Percentiles rank a stretch among this genome's conserved stretches.
Evolutionary conservation across 2,113 vertebrate species (phyloP).

Genomic region (Aptenodytes patagonicus): DNA sequence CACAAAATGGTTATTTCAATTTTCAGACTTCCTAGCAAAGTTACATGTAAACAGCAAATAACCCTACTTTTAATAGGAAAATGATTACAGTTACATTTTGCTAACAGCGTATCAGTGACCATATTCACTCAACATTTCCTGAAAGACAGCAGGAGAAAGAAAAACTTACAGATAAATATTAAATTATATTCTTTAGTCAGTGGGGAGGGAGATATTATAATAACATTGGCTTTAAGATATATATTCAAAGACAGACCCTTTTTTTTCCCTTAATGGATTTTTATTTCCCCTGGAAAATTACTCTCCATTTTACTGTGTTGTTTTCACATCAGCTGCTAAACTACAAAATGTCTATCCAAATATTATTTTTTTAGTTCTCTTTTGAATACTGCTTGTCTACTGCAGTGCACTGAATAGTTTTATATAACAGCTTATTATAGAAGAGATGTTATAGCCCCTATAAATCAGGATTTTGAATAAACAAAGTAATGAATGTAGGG

Average conservation of each 20-base stretch:
- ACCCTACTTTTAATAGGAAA: background rate
- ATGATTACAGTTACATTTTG: background rate
- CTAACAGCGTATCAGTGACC: background rate
- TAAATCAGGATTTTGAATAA: constrained; percentile 47
- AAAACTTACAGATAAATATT: background rate
- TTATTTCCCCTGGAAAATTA: constrained; percentile 11
- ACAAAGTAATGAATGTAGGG: background rate
- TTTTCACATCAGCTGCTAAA: constrained; percentile 27
- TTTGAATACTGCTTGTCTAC: constrained; percentile 30
- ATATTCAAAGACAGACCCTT: background rate
- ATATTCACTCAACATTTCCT: background rate
- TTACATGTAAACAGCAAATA: background rate
- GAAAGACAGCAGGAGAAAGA: background rate
- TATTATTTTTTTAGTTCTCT: background rate
- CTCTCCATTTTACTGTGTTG: constrained; percentile 33
- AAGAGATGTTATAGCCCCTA: background rate
- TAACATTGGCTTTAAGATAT: background rate
- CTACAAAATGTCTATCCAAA: constrained; percentile 26
- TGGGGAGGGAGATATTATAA: background rate
- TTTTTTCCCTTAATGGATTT: background rate
- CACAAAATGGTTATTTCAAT: background rate
- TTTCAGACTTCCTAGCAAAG: background rate
- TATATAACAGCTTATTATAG: constrained; percentile 40
- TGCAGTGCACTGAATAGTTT: constrained; percentile 15
- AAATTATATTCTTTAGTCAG: background rate